Conservation (phyloP, 2,888 invertebrate species). For the Diaperis boleti region DNA sequence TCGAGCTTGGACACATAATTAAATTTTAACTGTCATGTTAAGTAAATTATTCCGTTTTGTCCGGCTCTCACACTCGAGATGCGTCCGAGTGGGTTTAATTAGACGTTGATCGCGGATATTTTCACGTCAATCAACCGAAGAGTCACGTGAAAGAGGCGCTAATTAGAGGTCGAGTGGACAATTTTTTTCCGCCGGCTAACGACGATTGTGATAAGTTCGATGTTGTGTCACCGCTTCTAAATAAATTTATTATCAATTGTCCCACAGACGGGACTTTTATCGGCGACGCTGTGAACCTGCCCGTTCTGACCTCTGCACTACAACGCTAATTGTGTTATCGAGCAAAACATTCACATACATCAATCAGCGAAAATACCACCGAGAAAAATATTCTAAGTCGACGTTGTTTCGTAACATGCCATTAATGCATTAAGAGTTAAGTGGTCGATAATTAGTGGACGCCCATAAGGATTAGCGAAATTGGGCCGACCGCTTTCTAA, state of each 20-base stretch:
- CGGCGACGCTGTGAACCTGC: conserved; percentile 25
- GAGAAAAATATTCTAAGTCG: not conserved
- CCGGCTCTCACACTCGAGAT: conserved; percentile 45
- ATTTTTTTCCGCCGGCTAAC: no score
- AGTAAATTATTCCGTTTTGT: conserved; percentile 61
- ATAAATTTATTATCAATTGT: conserved; percentile 33
- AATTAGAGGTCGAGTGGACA: no score
- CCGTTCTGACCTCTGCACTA: conserved; percentile 30
- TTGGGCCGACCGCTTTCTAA: conserved; percentile 3
- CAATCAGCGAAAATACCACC: not conserved
- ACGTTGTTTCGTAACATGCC: not conserved
- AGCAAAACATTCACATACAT: conserved; percentile 28
- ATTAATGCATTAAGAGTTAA: conserved; percentile 1
- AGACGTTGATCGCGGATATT: conserved; percentile 30
- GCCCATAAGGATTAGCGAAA: conserved; percentile 5
- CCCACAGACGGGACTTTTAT: conserved; percentile 30
- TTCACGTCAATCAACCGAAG: no score
- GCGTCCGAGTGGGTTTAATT: conserved; percentile 44
- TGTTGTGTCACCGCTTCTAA: conserved; percentile 26
- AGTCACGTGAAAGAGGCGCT: no score
- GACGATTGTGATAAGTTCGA: conserved; percentile 13
- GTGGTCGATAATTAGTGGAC: not conserved
- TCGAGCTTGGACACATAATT: conserved; percentile 62
- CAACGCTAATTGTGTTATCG: conserved; percentile 38
- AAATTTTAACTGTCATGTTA: conserved; percentile 66